Evolutionary conservation across 2,888 invertebrate species (phyloP).

Genomic region (Latheticus oryzae): DNA sequence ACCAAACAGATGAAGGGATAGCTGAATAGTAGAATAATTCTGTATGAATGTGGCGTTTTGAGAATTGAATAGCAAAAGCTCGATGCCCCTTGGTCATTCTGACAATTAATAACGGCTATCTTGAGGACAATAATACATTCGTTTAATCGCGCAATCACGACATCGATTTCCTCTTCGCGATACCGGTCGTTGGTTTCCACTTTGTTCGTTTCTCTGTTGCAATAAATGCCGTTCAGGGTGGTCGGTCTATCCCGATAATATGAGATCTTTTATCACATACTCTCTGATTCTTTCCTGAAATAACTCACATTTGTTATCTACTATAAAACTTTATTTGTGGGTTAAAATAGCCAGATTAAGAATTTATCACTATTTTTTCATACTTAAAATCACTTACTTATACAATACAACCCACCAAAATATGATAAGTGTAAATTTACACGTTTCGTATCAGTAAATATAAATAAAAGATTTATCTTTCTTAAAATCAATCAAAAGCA

Average conservation of each 20-base stretch:
- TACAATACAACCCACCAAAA: no score
- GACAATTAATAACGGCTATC: conserved; percentile 52
- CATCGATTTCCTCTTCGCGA: conserved; percentile 52
- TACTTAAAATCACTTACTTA: conserved; percentile 26
- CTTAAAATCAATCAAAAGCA: no score
- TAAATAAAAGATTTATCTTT: no score
- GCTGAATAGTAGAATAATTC: conserved; percentile 22
- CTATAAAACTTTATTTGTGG: conserved; percentile 48
- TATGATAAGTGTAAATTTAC: no score
- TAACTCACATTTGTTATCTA: conserved; percentile 53
- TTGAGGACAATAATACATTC: conserved; percentile 51
- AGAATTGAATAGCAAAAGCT: conserved; percentile 34
- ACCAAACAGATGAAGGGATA: conserved; percentile 7
- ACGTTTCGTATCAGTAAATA: no score
- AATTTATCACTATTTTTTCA: conserved; percentile 46
- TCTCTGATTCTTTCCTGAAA: conserved; percentile 50
- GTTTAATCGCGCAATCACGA: conserved; percentile 53
- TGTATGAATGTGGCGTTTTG: conserved; percentile 34
- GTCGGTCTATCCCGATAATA: conserved; percentile 50
- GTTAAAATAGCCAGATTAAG: conserved; percentile 46
- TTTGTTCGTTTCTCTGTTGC: conserved; percentile 51
- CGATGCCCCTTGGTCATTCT: conserved; percentile 45
- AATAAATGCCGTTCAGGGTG: conserved; percentile 51
- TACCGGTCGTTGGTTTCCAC: conserved; percentile 54
- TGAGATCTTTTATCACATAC: conserved; percentile 53